A percentile compares a stretch with the other conserved stretches of the same genome.
Evolutionary conservation across 2,888 invertebrate genomes (phyloP).

Genomic region (Spilosoma lubricipeda): DNA sequence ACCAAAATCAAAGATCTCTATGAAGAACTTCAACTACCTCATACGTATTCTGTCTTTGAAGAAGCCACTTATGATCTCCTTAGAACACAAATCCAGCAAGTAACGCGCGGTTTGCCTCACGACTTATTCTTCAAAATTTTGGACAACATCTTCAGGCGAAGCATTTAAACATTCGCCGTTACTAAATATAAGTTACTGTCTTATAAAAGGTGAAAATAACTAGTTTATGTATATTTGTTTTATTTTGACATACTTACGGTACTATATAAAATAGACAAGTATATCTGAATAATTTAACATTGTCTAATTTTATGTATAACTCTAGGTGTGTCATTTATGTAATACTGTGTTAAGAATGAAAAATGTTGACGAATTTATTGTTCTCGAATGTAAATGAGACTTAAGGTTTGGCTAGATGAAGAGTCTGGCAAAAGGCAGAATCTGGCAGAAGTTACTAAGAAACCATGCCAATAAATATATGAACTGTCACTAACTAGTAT

Average conservation of each 20-base stretch:
- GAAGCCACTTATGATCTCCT: slow-evolving; percentile 94
- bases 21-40: slow-evolving; percentile 90
- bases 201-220: slow-evolving; percentile 37
- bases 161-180: slow-evolving; percentile 76
- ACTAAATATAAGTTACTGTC: slow-evolving; percentile 30
- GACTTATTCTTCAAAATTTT: slow-evolving; percentile 93
- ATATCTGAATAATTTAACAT: slow-evolving; percentile 29
- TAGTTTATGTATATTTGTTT: slow-evolving; percentile 42
- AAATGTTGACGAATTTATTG: neutral
- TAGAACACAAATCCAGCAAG: slow-evolving; percentile 93
- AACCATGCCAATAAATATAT: neutral
- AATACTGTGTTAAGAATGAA: slow-evolving; percentile 6
- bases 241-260: slow-evolving; percentile 29
- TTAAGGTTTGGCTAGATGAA: neutral
- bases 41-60: slow-evolving; percentile 92
- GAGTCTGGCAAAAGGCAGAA: slow-evolving; percentile 27
- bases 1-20: slow-evolving; percentile 91
- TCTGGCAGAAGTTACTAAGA: slow-evolving; percentile 24
- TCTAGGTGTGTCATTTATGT: slow-evolving; percentile 28
- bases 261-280: slow-evolving; percentile 33
- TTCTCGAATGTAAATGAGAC: neutral
- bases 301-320: slow-evolving; percentile 30
- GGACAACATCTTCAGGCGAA: slow-evolving; percentile 92
- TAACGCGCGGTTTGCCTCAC: slow-evolving; percentile 92
- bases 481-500: slow-evolving; percentile 5